Percentiles rank a stretch among this genome's conserved stretches.
phyloP scores from a whole-genome alignment of 1,140 invertebrate species.

The Anadara kagoshimensis region DNA sequence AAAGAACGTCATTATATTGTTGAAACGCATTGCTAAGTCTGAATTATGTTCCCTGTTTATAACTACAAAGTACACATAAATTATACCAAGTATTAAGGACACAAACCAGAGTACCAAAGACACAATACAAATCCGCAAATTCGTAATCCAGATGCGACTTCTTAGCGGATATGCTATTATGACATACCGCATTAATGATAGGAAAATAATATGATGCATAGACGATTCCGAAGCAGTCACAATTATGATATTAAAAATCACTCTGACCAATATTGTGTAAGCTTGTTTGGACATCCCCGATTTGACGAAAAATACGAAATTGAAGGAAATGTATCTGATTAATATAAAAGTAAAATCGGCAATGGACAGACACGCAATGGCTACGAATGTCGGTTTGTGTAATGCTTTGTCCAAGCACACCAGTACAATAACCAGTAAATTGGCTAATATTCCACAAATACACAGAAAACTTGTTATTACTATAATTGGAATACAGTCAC shows the following conservation, averaged over 20 bases:
- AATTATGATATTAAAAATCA: conserved; percentile 1
- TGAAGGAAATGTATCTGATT: too few relatives aligned
- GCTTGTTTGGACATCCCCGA: too few relatives aligned
- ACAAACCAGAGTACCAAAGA: conserved; percentile 13
- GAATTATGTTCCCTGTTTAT: conserved; percentile 3
- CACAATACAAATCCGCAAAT: conserved; percentile 5
- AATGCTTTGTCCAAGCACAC: too few relatives aligned
- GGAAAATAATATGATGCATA: conserved; percentile 13
- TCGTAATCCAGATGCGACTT: conserved; percentile 11
- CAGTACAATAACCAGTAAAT: too few relatives aligned
- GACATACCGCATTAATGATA: conserved; percentile 18
- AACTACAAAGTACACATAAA: conserved; percentile 11
- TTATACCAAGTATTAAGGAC: not conserved
- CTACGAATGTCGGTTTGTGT: too few relatives aligned
- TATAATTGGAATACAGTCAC: too few relatives aligned
- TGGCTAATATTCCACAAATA: too few relatives aligned
- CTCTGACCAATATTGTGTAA: not conserved
- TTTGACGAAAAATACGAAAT: too few relatives aligned
- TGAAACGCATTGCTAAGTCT: conserved; percentile 6
- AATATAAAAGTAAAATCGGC: too few relatives aligned
- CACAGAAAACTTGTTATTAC: too few relatives aligned
- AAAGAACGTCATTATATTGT: conserved; percentile 6
- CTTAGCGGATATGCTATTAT: conserved; percentile 16
- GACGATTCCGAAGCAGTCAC: conserved; percentile 12
- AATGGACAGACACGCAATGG: too few relatives aligned